Percentiles rank a stretch among this genome's conserved stretches.
phyloP scores from a whole-genome alignment of 2,113 vertebrate species.

The Oryzias javanicus region DNA sequence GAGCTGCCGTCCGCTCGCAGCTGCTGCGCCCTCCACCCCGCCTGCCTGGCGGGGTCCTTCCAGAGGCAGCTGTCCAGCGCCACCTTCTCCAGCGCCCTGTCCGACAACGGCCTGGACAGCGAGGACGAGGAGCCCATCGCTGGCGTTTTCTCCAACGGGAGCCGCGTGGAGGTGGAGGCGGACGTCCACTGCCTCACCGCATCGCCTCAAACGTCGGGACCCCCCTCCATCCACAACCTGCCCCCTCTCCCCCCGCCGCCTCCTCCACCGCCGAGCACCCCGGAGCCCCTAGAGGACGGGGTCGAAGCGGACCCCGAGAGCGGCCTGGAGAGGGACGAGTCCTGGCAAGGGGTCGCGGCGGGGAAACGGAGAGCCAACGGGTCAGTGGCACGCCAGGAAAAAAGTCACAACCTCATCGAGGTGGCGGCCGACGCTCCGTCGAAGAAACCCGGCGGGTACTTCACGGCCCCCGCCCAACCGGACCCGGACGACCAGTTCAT shows the following conservation, averaged over 20 bases:
- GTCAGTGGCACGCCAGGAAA: constrained; percentile 89
- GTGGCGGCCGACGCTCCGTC: constrained; percentile 88
- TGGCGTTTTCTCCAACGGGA: constrained; percentile 94
- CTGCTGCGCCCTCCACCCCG: constrained; percentile 88
- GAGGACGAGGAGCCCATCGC: constrained; percentile 96
- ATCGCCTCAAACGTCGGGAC: constrained; percentile 38
- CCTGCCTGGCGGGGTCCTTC: constrained; percentile 83
- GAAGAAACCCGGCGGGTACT: constrained; percentile 90
- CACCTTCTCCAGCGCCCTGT: constrained; percentile 96
- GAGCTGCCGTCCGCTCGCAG: constrained; percentile 78
- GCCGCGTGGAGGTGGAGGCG: constrained; percentile 92
- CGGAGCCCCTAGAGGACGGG: constrained; percentile 82
- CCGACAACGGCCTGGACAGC: constrained; percentile 95
- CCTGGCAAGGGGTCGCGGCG: constrained; percentile 38
- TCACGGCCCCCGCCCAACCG: constrained; percentile 91
- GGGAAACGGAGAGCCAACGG: constrained; percentile 84
- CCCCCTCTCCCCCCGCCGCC: constrained; percentile 62
- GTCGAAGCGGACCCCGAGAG: constrained; percentile 79
- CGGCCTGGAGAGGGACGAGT: constrained; percentile 63
- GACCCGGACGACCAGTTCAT: constrained; percentile 98
- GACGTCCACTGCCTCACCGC: constrained; percentile 87
- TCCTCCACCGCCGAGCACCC: constrained; percentile 72
- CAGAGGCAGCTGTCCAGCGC: constrained; percentile 96
- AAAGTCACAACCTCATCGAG: constrained; percentile 95
- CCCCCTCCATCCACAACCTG: constrained; percentile 33